These are phyloP conservation scores for Erynnis tages DNA, from an alignment of 2,888 invertebrate genomes.

Conservation along the genomic window DNA sequence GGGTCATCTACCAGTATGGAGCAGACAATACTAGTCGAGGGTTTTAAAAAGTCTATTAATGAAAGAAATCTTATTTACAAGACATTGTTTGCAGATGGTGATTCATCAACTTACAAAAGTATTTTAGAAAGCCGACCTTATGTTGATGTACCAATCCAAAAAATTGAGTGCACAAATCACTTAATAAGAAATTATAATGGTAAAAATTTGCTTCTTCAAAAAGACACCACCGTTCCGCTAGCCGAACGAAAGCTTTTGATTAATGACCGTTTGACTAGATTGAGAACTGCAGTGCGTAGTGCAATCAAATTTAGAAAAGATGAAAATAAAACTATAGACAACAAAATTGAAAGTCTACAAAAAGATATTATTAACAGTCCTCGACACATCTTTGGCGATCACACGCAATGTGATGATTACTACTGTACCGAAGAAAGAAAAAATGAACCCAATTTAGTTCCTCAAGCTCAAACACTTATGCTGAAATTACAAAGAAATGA, in stretches of 20 bases:
- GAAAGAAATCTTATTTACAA: no score
- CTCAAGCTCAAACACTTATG: no score
- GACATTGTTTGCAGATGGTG: no score
- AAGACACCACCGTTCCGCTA: not conserved
- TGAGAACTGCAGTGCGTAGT: not conserved
- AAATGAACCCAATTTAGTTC: no score
- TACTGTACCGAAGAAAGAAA: no score
- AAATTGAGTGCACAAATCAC: not conserved
- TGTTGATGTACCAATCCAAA: no score
- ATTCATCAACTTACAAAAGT: not conserved
- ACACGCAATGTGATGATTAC: no score
- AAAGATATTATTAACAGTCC: not conserved
- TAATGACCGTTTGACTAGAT: not conserved
- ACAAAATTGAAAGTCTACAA: not conserved
- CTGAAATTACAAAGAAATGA: not conserved
- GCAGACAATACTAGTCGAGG: no score
- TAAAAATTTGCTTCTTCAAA: not conserved
- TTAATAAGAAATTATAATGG: not conserved
- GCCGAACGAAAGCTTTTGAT: not conserved
- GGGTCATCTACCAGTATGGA: not conserved
- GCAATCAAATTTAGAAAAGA: not conserved
- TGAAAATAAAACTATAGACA: not conserved
- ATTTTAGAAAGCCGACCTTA: not conserved
- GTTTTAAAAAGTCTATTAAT: no score
- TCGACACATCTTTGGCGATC: not conserved